Conservation (phyloP, 2,797 vertebrate genomes). For the Sebastes paucispinis region DNA sequence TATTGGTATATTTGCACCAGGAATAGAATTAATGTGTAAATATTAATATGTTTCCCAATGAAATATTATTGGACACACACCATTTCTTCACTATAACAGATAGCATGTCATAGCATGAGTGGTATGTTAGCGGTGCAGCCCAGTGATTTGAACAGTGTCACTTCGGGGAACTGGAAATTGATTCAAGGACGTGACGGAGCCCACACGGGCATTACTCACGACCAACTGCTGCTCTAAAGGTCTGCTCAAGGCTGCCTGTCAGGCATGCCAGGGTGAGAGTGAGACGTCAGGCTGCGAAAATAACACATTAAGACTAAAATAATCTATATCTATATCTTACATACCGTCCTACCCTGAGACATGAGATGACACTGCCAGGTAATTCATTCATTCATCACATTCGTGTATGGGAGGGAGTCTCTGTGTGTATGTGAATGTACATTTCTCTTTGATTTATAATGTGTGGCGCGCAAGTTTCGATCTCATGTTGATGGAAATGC, state of each 20-base stretch:
- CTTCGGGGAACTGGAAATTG: constrained; percentile 34
- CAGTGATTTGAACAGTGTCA: constrained; percentile 40
- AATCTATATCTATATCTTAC: constrained; percentile 1
- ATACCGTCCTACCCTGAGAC: not conserved
- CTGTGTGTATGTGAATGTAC: not conserved
- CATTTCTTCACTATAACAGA: not conserved
- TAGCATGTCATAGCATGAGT: not conserved
- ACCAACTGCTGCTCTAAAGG: constrained; percentile 29
- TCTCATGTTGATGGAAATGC: not conserved
- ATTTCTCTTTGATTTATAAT: not conserved
- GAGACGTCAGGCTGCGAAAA: constrained; percentile 44
- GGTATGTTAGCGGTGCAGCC: not conserved
- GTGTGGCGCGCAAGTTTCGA: not conserved
- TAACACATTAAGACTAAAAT: constrained; percentile 32
- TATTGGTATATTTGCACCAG: not conserved
- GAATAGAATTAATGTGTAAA: not conserved
- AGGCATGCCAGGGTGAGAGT: constrained; percentile 16
- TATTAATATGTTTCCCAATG: not conserved
- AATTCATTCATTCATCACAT: constrained; percentile 16
- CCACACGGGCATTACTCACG: constrained; percentile 28
- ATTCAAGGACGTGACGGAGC: constrained; percentile 40
- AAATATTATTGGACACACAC: not conserved
- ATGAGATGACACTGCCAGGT: constrained; percentile 12
- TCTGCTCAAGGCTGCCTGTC: constrained; percentile 40
- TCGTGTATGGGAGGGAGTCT: not conserved